Conservation (phyloP, 2,888 invertebrate species). For the Chymomyza amoena region DNA sequence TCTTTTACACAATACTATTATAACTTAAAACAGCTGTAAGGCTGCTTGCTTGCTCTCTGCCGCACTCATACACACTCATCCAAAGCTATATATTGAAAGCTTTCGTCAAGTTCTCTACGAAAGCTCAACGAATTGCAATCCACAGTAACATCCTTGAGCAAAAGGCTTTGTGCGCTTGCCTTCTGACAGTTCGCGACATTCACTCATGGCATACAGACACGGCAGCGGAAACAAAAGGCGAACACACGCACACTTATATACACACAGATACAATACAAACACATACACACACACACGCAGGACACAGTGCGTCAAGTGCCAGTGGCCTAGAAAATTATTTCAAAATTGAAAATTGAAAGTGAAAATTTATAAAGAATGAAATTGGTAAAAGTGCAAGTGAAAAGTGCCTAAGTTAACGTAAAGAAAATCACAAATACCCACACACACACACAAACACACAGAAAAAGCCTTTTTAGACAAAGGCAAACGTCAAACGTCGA, state of each 20-base stretch:
- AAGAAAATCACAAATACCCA: constrained; percentile 11
- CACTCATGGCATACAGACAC: constrained; percentile 64
- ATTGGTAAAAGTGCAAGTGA: constrained; percentile 29
- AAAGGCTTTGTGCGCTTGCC: constrained; percentile 51
- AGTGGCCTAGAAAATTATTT: constrained; percentile 43
- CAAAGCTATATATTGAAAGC: constrained; percentile 51
- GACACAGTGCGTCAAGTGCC: constrained; percentile 54
- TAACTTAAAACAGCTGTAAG: not conserved
- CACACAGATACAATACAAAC: constrained; percentile 21
- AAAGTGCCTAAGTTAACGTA: not conserved
- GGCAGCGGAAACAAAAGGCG: constrained; percentile 34
- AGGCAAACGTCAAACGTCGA: constrained; percentile 68
- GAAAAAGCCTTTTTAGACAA: constrained; percentile 15
- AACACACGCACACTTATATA: constrained; percentile 21
- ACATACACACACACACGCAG: constrained; percentile 17
- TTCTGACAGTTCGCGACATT: constrained; percentile 71
- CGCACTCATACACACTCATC: constrained; percentile 57
- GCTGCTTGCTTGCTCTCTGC: not conserved
- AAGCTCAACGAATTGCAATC: constrained; percentile 55
- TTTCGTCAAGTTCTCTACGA: constrained; percentile 48
- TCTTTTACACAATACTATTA: not conserved
- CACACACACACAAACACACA: constrained; percentile 24
- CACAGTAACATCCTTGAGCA: constrained; percentile 66
- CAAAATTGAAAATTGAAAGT: constrained; percentile 58
- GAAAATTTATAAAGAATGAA: constrained; percentile 56